Evolutionary conservation across 2,888 invertebrate genomes (phyloP).

Genomic region (Chaetoderma sp.): DNA sequence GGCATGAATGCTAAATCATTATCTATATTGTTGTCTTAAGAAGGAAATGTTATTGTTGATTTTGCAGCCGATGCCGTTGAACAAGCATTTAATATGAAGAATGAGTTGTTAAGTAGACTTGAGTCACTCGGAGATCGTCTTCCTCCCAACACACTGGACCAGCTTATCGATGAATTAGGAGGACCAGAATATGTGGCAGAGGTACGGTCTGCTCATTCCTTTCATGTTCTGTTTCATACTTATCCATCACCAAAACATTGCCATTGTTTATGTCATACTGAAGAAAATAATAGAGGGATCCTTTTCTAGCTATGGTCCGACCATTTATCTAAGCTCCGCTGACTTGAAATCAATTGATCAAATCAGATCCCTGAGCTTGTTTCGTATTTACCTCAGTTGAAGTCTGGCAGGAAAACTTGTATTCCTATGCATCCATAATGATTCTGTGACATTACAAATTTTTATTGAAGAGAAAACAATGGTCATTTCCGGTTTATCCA

Average conservation of each 20-base stretch:
- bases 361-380: not conserved
- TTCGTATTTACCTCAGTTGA: too few species aligned
- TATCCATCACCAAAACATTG: not conserved
- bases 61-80: slow-evolving; percentile 80
- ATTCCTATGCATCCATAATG: too few species aligned
- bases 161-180: slow-evolving; percentile 97
- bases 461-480: too few species aligned
- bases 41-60: not conserved
- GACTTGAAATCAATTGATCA: too few species aligned
- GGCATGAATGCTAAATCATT: too few species aligned
- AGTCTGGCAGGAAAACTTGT: too few species aligned
- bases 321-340: too few species aligned
- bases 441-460: too few species aligned
- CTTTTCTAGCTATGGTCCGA: too few species aligned
- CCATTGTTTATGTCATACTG: not conserved
- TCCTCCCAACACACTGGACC: slow-evolving; percentile 98
- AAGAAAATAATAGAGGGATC: not conserved
- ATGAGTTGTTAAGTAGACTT: slow-evolving; percentile 86
- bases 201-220: slow-evolving; percentile 71
- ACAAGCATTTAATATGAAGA: slow-evolving; percentile 87
- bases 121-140: slow-evolving; percentile 87
- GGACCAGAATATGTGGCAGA: slow-evolving; percentile 98
- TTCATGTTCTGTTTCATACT: not conserved
- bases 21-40: too few species aligned
- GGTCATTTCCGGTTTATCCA: too few species aligned